Percentiles rank a stretch among this genome's conserved stretches.
These are phyloP conservation scores for Pangasius djambal DNA, from an alignment of 2,797 vertebrate genomes.

Conservation along the genomic window DNA sequence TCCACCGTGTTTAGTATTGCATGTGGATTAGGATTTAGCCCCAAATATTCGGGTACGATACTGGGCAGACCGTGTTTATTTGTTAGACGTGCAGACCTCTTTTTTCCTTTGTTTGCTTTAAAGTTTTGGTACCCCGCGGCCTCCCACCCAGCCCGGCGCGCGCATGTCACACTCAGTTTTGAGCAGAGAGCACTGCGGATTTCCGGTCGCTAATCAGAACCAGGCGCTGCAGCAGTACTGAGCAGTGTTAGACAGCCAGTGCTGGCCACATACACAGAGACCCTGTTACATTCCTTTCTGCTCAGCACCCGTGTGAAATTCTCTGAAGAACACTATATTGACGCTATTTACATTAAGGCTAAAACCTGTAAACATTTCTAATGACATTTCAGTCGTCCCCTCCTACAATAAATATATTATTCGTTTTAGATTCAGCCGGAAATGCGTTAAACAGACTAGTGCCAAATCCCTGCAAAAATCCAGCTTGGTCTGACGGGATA, in stretches of 20 bases:
- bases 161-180: slow-evolving; percentile 84
- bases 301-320: slow-evolving; percentile 11
- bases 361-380: not conserved
- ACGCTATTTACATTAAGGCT: not conserved
- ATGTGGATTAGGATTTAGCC: not conserved
- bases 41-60: not conserved
- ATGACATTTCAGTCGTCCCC: slow-evolving; percentile 2
- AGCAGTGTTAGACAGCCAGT: slow-evolving; percentile 70
- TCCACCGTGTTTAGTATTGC: not conserved
- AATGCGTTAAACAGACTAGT: not conserved
- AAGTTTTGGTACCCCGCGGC: slow-evolving; percentile 48
- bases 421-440: not conserved
- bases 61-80: not conserved
- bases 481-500: not conserved
- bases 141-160: slow-evolving; percentile 59
- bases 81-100: slow-evolving; percentile 9
- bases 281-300: slow-evolving; percentile 21
- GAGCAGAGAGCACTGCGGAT: slow-evolving; percentile 84
- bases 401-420: not conserved
- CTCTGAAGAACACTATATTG: not conserved
- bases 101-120: slow-evolving; percentile 37
- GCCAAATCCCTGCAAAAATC: not conserved
- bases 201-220: slow-evolving; percentile 86
- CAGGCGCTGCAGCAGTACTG: slow-evolving; percentile 79
- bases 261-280: slow-evolving; percentile 59